Conservation (phyloP, 1,140 invertebrate species). For the Harpegnathos saltator region DNA sequence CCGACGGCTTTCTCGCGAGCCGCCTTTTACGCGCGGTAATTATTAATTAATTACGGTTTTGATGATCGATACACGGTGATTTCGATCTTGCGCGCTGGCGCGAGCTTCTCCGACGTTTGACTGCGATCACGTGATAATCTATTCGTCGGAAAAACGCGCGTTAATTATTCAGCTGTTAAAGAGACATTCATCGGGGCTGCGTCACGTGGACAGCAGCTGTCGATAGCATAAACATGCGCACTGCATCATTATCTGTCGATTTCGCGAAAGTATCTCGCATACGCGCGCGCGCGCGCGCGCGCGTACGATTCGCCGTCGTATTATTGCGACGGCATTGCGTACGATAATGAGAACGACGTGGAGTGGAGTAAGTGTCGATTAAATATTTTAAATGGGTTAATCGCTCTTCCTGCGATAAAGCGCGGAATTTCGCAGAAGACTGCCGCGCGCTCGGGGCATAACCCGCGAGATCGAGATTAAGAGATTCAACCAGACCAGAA, state of each 20-base stretch:
- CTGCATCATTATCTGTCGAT: slow-evolving; percentile 63
- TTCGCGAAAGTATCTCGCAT: slow-evolving; percentile 63
- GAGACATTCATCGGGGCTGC: slow-evolving; percentile 31
- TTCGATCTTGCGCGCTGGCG: not conserved
- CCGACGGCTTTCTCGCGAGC: not conserved
- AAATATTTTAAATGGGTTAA: slow-evolving; percentile 49
- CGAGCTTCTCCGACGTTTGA: not conserved
- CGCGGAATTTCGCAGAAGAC: not conserved
- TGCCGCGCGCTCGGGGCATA: not conserved
- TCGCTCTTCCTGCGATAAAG: slow-evolving; percentile 28
- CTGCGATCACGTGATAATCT: not conserved
- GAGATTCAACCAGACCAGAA: not conserved
- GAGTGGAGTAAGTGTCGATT: slow-evolving; percentile 16
- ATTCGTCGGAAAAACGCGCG: slow-evolving; percentile 29
- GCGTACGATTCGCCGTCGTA: slow-evolving; percentile 34
- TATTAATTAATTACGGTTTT: not conserved
- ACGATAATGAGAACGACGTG: slow-evolving; percentile 1
- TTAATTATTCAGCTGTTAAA: slow-evolving; percentile 59
- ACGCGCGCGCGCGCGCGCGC: not conserved
- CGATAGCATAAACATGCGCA: slow-evolving; percentile 60
- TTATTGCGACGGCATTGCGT: slow-evolving; percentile 32
- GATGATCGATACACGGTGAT: slow-evolving; percentile 11
- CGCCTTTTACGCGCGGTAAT: not conserved
- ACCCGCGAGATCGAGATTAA: slow-evolving; percentile 7
- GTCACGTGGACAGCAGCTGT: slow-evolving; percentile 65